phyloP scores from a whole-genome alignment of 1,140 invertebrate genomes.

The Penaeus indicus region DNA sequence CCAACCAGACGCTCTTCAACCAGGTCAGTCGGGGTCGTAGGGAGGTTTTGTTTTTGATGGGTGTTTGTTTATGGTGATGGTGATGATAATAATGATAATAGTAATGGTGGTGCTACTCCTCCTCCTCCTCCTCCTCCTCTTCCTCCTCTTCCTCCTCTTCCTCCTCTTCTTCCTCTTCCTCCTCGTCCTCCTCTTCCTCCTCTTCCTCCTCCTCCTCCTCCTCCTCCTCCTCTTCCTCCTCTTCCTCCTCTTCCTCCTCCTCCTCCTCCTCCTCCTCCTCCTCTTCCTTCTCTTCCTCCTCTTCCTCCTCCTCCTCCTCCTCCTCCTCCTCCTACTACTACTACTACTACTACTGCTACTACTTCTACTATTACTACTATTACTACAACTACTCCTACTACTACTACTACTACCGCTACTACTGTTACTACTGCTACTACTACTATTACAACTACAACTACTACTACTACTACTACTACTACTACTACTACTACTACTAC shows the following conservation, averaged over 20 bases:
- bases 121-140: neutral
- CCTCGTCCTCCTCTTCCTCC: neutral
- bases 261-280: neutral
- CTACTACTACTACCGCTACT: no score
- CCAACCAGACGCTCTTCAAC: constrained; percentile 70
- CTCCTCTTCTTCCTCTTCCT: neutral
- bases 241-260: neutral
- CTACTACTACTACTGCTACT: no score
- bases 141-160: neutral
- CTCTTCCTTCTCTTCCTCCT: neutral
- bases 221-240: neutral
- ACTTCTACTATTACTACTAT: no score
- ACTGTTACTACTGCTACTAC: no score
- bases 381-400: no score
- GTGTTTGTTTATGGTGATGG: constrained; percentile 61
- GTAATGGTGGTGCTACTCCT: no score
- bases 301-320: neutral
- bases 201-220: neutral
- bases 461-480: no score
- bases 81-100: neutral
- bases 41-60: neutral
- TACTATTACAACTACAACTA: no score
- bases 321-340: neutral
- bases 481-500: no score
- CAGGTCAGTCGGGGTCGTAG: constrained; percentile 63